These are phyloP conservation scores for Phrynocephalus versicolor DNA, from an alignment of 2,113 vertebrate genomes.

Conservation along the genomic window DNA sequence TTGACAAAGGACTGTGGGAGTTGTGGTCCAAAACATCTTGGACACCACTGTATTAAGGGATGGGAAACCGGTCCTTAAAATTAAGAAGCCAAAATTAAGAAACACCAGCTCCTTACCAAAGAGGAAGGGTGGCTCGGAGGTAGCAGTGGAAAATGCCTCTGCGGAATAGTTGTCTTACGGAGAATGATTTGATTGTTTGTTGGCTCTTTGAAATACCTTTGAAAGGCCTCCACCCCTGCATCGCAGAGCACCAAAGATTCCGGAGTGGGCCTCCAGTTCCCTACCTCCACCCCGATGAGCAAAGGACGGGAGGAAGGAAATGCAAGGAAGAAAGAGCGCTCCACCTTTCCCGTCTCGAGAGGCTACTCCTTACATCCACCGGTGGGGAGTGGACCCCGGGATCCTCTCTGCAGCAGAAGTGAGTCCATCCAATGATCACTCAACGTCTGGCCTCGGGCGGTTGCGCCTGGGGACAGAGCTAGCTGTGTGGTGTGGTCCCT, in stretches of 20 bases:
- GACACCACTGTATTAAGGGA: too few relatives aligned
- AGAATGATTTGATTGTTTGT: rapidly evolving
- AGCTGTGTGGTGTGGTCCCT: too few relatives aligned
- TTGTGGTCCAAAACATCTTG: too few relatives aligned
- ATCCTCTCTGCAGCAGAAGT: constrained; percentile 66
- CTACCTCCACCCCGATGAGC: constrained; percentile 65
- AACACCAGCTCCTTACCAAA: neutral
- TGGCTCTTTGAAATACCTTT: neutral
- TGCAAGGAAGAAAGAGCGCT: constrained; percentile 47
- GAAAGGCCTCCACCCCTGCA: constrained; percentile 79
- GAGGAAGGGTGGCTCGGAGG: neutral
- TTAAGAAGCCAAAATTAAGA: too few relatives aligned
- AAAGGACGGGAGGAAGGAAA: constrained; percentile 41
- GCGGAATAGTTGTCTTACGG: neutral
- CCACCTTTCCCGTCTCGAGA: constrained; percentile 36
- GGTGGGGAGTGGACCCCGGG: constrained; percentile 46
- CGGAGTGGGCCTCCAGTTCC: constrained; percentile 78
- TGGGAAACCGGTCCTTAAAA: too few relatives aligned
- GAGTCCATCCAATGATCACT: neutral
- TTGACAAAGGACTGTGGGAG: too few relatives aligned
- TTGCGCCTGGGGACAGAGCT: neutral
- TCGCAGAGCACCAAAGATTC: constrained; percentile 87
- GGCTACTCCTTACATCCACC: constrained; percentile 81
- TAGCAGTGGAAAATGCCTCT: too few relatives aligned
- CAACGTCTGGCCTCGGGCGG: neutral